Evolutionary conservation across 2,797 vertebrate genomes (phyloP).

Genomic region (Gambelia wislizenii): DNA sequence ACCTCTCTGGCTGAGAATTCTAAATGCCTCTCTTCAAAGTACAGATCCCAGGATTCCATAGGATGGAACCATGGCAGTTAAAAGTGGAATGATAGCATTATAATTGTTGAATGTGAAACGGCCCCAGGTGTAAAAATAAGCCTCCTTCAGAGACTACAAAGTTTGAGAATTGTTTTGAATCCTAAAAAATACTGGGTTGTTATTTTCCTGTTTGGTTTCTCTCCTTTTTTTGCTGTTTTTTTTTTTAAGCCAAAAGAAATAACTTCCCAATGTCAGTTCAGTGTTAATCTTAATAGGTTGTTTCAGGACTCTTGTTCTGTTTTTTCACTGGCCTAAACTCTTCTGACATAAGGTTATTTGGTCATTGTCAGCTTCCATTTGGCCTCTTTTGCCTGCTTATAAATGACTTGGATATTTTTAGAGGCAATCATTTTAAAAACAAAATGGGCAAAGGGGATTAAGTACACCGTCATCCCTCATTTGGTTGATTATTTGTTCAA

Average conservation of each 20-base stretch:
- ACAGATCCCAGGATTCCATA: no score
- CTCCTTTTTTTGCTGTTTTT: not conserved
- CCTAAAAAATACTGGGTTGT: not conserved
- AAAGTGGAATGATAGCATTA: no score
- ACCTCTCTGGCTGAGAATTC: no score
- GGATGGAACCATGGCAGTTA: no score
- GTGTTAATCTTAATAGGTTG: not conserved
- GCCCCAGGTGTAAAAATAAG: not conserved
- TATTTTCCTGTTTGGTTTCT: not conserved
- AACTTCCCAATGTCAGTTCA: not conserved
- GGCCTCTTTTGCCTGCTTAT: constrained; percentile 24
- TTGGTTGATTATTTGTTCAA: constrained; percentile 28
- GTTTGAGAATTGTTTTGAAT: not conserved
- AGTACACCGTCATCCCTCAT: not conserved
- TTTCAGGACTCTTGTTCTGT: not conserved
- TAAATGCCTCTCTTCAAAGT: no score
- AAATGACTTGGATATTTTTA: constrained; percentile 14
- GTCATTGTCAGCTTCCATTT: constrained; percentile 41
- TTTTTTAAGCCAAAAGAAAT: not conserved
- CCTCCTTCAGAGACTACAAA: not conserved
- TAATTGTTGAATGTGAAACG: no score
- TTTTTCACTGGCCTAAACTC: constrained; percentile 38
- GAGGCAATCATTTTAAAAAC: constrained; percentile 33
- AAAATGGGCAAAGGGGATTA: constrained; percentile 5
- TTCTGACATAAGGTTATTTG: not conserved